Percentiles rank a stretch among this genome's conserved stretches.
phyloP scores from a whole-genome alignment of 2,888 invertebrate genomes.

The Dynastes grantii region DNA sequence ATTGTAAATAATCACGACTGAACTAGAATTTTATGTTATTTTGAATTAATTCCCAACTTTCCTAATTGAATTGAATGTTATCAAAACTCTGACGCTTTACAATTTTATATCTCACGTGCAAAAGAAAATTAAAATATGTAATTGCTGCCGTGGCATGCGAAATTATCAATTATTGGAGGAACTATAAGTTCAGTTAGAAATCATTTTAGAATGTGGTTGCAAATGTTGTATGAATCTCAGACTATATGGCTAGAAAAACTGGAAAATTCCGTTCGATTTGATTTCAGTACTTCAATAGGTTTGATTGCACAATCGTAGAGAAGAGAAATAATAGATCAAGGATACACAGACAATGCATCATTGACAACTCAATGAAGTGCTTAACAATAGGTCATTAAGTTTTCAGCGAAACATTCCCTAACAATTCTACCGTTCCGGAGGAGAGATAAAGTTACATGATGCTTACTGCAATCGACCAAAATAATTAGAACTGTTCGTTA shows the following conservation, averaged over 20 bases:
- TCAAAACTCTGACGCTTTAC: no score
- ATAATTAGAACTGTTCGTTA: constrained; percentile 13
- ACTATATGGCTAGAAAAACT: background rate
- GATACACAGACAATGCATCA: constrained; percentile 50
- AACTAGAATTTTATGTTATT: no score
- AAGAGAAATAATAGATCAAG: constrained; percentile 47
- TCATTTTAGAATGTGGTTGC: background rate
- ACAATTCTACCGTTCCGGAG: constrained; percentile 26
- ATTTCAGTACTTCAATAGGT: constrained; percentile 17
- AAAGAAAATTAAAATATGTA: no score
- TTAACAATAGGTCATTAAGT: constrained; percentile 47
- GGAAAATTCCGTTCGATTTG: no score
- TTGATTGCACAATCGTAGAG: constrained; percentile 28
- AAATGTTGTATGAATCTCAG: background rate
- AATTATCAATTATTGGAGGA: no score
- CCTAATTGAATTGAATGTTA: no score
- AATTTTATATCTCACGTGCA: no score
- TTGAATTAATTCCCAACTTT: no score
- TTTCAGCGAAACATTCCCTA: constrained; percentile 16
- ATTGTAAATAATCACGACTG: no score
- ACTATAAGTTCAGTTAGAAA: no score
- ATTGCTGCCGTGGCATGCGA: no score
- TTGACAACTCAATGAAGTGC: constrained; percentile 47
- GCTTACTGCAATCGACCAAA: background rate
- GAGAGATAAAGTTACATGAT: constrained; percentile 31